phyloP scores from a whole-genome alignment of 1,140 invertebrate genomes.

The Dreissena polymorpha region DNA sequence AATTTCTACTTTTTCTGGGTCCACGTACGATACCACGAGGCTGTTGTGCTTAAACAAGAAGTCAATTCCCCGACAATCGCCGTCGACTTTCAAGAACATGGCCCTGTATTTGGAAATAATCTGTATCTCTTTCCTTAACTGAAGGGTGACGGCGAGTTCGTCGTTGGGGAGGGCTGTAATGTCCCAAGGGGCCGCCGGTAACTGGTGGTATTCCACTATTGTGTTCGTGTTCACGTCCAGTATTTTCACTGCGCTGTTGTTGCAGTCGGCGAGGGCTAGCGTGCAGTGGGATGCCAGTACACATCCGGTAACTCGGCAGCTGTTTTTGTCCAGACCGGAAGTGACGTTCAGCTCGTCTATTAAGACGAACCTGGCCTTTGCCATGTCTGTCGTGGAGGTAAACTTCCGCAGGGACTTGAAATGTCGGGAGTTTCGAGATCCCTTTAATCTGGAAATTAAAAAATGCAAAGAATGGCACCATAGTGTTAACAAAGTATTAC shows the following conservation, averaged over 20 bases:
- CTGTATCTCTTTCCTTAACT: neutral
- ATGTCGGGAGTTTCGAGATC: neutral
- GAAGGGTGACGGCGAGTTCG: neutral
- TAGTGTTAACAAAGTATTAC: too few relatives aligned
- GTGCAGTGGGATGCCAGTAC: neutral
- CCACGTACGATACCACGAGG: neutral
- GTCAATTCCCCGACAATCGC: neutral
- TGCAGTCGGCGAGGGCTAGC: neutral
- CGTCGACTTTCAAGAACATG: neutral
- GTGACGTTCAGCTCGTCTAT: neutral
- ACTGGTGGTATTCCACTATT: neutral
- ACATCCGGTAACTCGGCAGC: neutral
- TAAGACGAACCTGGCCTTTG: neutral
- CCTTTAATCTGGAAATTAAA: too few relatives aligned
- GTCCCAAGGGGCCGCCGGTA: neutral
- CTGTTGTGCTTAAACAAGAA: neutral
- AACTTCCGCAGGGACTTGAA: neutral
- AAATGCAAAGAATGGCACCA: too few relatives aligned
- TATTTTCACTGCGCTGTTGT: slow-evolving; percentile 6
- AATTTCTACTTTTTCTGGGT: neutral
- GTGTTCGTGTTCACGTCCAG: neutral
- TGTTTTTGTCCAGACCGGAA: neutral
- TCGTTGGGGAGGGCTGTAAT: neutral
- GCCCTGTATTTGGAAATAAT: neutral
- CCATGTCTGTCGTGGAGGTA: neutral